Base-by-base conservation (phyloP, 2,113 vertebrate genomes). In the Salvelinus fontinalis region DNA sequence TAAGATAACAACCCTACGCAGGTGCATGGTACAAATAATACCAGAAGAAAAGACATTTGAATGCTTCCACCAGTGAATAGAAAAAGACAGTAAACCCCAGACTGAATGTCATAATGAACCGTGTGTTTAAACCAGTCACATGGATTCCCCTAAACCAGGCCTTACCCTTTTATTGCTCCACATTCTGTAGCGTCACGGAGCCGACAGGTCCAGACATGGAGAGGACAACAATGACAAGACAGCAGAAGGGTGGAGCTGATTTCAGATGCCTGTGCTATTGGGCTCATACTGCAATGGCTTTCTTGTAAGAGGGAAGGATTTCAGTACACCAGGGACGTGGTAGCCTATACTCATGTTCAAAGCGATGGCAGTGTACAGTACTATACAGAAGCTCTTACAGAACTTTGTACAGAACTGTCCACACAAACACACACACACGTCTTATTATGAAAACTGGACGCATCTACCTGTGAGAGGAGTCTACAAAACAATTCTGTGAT, bases 201-300 rank as follows among this genome's bases (percentile, higher is more conserved):
- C 13, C 7, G 79, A 85, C 88, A 91, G 39, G 91, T 86, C 83
- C 79, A 62, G 83, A 86, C 89, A 83, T 20, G 91, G 85, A 59
- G 31, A 54, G 18, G 67, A 31, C 1, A 78, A 5, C 51, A 22
- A 39, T 44, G 27, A 76, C 65, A 11, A 12, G n/a, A 71, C 70
- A 14, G 26, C 77, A 51, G 18, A 27, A 72, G 54, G 74, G 73
- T 49, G 75, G 29, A 73, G 82, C 69, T 14, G n/a, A 18, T 24
- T 27, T 26, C 64, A 54, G 57, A 60, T 14, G 20, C 6, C 57
- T 60, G 57, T 60, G 57, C 6, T 5, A 18, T n/a, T 60, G 57
- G 57, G 4, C 5, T 6, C 6, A 22, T 14, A 22, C 5, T 3
- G n/a, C 59, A 22, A 62, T 22, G 59, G 18, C 59, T 22, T 34